Conservation (phyloP, 2,797 vertebrate species). For the Chaetodon trifasciatus region DNA sequence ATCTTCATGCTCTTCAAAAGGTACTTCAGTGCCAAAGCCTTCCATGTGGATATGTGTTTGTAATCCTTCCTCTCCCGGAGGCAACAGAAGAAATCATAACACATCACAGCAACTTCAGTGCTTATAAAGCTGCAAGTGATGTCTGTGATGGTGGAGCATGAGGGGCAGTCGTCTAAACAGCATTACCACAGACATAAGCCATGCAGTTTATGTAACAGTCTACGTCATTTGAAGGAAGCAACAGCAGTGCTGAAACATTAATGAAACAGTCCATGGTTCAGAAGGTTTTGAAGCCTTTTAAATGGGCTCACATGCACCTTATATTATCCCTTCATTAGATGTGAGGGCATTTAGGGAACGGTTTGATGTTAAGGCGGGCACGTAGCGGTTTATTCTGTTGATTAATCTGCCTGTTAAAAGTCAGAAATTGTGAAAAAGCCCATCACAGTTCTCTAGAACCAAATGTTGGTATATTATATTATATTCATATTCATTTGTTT, state of each 20-base stretch:
- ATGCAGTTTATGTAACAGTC: background rate
- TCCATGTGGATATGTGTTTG: constrained; percentile 26
- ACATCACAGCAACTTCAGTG: background rate
- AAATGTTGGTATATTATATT: too few relatives aligned
- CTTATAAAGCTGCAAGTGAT: constrained; percentile 19
- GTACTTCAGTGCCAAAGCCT: constrained; percentile 49
- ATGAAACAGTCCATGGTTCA: background rate
- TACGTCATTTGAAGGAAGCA: background rate
- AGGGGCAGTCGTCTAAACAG: background rate
- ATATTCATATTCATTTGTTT: too few relatives aligned
- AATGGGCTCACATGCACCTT: background rate
- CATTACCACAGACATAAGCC: constrained; percentile 1
- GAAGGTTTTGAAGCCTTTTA: background rate
- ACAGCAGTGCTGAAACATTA: background rate
- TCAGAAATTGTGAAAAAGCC: too few relatives aligned
- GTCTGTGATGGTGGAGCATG: background rate
- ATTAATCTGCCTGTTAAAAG: too few relatives aligned
- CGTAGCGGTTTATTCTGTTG: too few relatives aligned
- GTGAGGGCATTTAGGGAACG: background rate
- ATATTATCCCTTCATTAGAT: background rate
- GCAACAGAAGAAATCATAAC: constrained; percentile 33
- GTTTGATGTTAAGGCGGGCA: too few relatives aligned
- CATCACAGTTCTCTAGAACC: too few relatives aligned
- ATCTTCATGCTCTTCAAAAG: constrained; percentile 4
- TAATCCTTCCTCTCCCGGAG: constrained; percentile 26